These are phyloP conservation scores for Eleginops maclovinus DNA, from an alignment of 2,113 vertebrate species.

Conservation along the genomic window DNA sequence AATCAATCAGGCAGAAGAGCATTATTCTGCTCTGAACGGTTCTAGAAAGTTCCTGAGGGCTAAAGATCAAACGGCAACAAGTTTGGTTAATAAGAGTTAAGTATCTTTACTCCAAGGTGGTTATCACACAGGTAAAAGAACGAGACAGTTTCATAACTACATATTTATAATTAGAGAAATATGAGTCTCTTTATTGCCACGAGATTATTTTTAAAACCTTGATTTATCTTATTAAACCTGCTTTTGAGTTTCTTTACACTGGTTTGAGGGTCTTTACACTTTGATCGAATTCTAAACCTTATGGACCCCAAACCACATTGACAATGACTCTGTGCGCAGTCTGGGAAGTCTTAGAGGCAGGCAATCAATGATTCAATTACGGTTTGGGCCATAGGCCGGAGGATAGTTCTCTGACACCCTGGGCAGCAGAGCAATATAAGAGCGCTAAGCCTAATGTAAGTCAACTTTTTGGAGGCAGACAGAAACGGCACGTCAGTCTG, in stretches of 20 bases:
- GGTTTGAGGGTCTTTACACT: neutral
- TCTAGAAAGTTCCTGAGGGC: neutral
- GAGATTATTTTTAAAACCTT: neutral
- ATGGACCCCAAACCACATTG: neutral
- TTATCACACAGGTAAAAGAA: neutral
- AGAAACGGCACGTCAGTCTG: constrained; percentile 41
- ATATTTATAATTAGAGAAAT: neutral
- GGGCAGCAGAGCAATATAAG: constrained; percentile 61
- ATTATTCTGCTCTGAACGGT: neutral
- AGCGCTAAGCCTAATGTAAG: constrained; percentile 47
- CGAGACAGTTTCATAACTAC: neutral
- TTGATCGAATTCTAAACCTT: neutral
- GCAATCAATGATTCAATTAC: constrained; percentile 54
- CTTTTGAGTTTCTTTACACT: neutral
- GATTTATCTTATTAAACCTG: neutral
- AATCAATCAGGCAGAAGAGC: neutral
- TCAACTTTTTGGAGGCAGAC: constrained; percentile 41
- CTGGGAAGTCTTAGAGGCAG: constrained; percentile 13
- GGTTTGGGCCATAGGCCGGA: constrained; percentile 32
- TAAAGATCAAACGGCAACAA: neutral
- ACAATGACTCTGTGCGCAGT: neutral
- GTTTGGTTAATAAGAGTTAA: neutral
- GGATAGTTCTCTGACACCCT: constrained; percentile 42
- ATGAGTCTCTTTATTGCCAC: neutral
- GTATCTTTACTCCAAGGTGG: neutral